A percentile compares a stretch with the other conserved stretches of the same genome.
These are phyloP conservation scores for Xanthia togata DNA, from an alignment of 2,888 invertebrate genomes.

Conservation along the genomic window DNA sequence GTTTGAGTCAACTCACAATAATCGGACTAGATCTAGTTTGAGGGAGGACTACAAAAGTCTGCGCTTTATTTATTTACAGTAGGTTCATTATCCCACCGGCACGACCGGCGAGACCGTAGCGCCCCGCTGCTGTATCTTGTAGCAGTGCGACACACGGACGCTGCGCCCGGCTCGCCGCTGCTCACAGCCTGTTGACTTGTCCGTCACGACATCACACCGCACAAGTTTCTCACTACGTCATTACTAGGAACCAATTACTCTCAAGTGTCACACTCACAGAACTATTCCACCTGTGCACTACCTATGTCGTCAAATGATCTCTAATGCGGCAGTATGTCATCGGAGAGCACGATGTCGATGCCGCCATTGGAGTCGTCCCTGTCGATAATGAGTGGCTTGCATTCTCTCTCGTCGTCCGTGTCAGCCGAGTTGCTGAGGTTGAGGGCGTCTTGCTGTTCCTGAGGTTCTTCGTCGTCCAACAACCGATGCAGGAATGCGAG, in stretches of 20 bases:
- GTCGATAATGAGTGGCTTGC: slow-evolving; percentile 30
- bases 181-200: not conserved
- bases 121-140: not conserved
- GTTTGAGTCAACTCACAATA: not conserved
- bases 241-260: not conserved
- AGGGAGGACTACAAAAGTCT: not conserved
- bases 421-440: slow-evolving; percentile 61
- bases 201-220: not conserved
- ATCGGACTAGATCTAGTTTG: not conserved
- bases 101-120: too few species aligned
- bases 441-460: slow-evolving; percentile 66
- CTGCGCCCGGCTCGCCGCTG: too few species aligned
- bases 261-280: not conserved
- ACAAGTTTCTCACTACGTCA: slow-evolving; percentile 4
- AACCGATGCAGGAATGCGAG: slow-evolving; percentile 80
- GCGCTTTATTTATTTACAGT: not conserved
- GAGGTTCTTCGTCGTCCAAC: slow-evolving; percentile 80
- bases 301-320: not conserved
- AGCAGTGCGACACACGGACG: not conserved
- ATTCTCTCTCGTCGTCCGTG: slow-evolving; percentile 51
- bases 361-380: not conserved
- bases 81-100: not conserved
- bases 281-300: not conserved
- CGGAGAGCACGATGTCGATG: not conserved
- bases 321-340: slow-evolving; percentile 35